A percentile compares a stretch with the other conserved stretches of the same genome.
Evolutionary conservation across 2,888 invertebrate species (phyloP).

Genomic region (Agrilus biguttatus): DNA sequence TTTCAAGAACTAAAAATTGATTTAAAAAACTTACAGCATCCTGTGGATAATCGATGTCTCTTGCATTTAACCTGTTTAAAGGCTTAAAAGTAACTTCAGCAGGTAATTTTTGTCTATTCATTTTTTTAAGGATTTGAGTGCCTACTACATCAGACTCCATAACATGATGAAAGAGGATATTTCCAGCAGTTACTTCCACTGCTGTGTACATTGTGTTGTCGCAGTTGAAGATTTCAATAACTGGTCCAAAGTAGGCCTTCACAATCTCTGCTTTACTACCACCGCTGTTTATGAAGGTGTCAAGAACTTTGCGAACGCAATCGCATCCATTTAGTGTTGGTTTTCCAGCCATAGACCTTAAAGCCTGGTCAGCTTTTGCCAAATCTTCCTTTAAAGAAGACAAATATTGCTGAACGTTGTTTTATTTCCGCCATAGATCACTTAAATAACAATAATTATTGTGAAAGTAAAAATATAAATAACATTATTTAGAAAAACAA

Average conservation of each 20-base stretch:
- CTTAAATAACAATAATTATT: slow-evolving; percentile 28
- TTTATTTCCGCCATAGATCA: slow-evolving; percentile 91
- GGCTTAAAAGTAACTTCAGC: slow-evolving; percentile 99
- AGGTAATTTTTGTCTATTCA: slow-evolving; percentile 90
- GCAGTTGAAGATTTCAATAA: slow-evolving; percentile 95
- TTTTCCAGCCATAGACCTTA: slow-evolving; percentile 96
- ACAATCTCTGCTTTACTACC: slow-evolving; percentile 62
- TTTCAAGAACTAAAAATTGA: not conserved
- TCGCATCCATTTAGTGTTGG: slow-evolving; percentile 93
- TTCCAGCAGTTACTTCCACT: slow-evolving; percentile 83
- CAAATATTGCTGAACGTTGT: slow-evolving; percentile 78
- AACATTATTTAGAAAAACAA: not conserved
- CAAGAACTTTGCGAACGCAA: slow-evolving; percentile 86
- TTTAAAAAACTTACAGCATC: slow-evolving; percentile 36
- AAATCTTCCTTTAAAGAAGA: slow-evolving; percentile 88
- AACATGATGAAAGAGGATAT: slow-evolving; percentile 92
- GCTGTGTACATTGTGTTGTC: slow-evolving; percentile 96
- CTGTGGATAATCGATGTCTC: slow-evolving; percentile 51
- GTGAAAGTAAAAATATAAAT: slow-evolving; percentile 2
- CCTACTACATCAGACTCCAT: slow-evolving; percentile 95
- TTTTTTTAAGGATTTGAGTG: slow-evolving; percentile 92
- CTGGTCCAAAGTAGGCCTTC: slow-evolving; percentile 79
- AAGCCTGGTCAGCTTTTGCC: slow-evolving; percentile 88
- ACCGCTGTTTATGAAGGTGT: slow-evolving; percentile 68
- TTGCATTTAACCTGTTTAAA: slow-evolving; percentile 75